Evolutionary conservation across 2,113 vertebrate genomes (phyloP), one percentile per base, ranked within the genome.

Genomic region (Nesoenas mayeri): DNA sequence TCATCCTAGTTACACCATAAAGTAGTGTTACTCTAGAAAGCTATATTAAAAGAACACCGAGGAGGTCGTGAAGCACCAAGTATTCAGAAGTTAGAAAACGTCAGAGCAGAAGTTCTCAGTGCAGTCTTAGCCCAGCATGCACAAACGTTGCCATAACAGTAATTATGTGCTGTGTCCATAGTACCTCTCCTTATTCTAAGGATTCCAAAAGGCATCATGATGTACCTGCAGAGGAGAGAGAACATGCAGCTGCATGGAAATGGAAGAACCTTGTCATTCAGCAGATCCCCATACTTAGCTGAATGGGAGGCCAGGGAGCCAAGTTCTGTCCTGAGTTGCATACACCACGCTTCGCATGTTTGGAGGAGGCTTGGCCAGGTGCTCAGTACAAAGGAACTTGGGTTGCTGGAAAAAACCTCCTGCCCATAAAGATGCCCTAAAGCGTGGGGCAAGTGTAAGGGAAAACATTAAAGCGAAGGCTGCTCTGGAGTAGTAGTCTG

Each of bases 321-420:
- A 9, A 38, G 26, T 50, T 82, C n/a, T 78, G n/a, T 42, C 51
- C 18, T 13, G 36, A 42, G 26, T 42, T 71, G 47, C 2, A 2
- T 42, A 32, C 9, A 11, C 11, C 0, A 1, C 0, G 1, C 29
- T 34, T 47, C 9, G 1, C 0, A 1, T 0, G 0, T 51, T 83
- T 79, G 66, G 83, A 72, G 47, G 47, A 62, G 53, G 6, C 32
- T 73, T 56, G 65, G 48, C 80, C 36, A 31, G 11, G 9, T 26
- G 61, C 40, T 34, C 42, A 19, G 48, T 22, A 11, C 5, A 8
- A 22, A 31, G n/a, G 75, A 36, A 16, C 32, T 42, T 0, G 0
- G 20, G 28, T 58, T 64, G 56, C 29, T 83, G 67, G 42, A 69
- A 74, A 50, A 36, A 34, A 9, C 18, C 21, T 32, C 36, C 74